Conservation (phyloP, 1,140 invertebrate genomes). For the Cryptotermes secundus region DNA sequence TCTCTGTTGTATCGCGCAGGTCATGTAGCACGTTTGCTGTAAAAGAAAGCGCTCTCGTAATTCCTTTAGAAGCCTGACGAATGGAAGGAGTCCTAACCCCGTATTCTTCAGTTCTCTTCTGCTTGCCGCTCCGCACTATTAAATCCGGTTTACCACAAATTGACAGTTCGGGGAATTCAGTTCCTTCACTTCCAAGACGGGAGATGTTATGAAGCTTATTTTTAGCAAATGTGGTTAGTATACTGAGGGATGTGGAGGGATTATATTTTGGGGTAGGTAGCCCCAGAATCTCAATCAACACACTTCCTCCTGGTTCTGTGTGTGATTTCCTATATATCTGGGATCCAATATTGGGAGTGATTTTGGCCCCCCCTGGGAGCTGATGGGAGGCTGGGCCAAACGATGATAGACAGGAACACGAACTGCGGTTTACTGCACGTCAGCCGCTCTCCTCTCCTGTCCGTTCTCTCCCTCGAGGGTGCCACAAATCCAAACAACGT, state of each 20-base stretch:
- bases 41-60: no score
- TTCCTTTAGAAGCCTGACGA: no score
- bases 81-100: no score
- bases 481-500: neutral
- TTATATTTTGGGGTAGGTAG: neutral
- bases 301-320: neutral
- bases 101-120: no score
- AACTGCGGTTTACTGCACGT: neutral
- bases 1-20: no score
- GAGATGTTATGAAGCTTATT: no score
- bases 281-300: neutral
- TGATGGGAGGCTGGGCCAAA: neutral
- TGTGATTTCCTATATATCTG: neutral
- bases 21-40: no score
- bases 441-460: no score
- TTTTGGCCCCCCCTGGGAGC: no score
- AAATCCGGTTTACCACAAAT: slow-evolving; percentile 5
- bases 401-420: neutral
- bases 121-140: neutral
- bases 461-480: neutral
- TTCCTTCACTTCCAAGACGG: no score
- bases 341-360: no score
- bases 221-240: no score
- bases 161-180: neutral
- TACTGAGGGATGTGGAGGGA: neutral